phyloP scores from a whole-genome alignment of 2,113 vertebrate genomes.

The Rhabdomys dilectus region DNA sequence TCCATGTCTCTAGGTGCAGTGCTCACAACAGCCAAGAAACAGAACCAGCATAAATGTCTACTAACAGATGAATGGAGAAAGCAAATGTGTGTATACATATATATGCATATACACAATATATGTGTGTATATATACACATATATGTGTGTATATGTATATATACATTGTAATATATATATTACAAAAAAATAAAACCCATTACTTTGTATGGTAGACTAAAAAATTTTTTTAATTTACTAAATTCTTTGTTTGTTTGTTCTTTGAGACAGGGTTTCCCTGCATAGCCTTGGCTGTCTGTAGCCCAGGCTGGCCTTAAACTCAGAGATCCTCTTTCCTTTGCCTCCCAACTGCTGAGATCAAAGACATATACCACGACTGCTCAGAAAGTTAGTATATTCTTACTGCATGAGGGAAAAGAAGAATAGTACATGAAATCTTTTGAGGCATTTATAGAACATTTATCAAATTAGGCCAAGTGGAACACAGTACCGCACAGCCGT shows the following conservation, averaged over 20 bases:
- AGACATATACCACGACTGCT: no score
- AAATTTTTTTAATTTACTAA: neutral
- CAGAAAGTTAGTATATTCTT: neutral
- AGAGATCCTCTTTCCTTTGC: no score
- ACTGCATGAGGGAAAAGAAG: neutral
- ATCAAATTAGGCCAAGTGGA: neutral
- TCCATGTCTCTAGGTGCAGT: neutral
- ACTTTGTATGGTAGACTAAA: neutral
- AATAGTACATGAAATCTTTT: neutral
- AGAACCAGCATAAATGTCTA: neutral
- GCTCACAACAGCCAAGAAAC: neutral
- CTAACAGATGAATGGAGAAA: neutral
- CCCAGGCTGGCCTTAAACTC: no score
- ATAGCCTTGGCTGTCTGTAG: no score
- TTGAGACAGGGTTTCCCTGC: no score
- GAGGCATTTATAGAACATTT: neutral
- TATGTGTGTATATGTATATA: neutral
- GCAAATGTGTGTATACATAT: neutral
- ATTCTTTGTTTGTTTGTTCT: neutral
- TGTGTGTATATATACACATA: neutral
- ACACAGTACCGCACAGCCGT: neutral
- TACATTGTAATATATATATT: neutral
- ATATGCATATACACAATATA: neutral
- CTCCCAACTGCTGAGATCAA: no score
- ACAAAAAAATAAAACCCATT: neutral